A percentile compares a stretch with the other conserved stretches of the same genome.
phyloP scores from a whole-genome alignment of 2,797 vertebrate species.

The Nyctalus aviator region DNA sequence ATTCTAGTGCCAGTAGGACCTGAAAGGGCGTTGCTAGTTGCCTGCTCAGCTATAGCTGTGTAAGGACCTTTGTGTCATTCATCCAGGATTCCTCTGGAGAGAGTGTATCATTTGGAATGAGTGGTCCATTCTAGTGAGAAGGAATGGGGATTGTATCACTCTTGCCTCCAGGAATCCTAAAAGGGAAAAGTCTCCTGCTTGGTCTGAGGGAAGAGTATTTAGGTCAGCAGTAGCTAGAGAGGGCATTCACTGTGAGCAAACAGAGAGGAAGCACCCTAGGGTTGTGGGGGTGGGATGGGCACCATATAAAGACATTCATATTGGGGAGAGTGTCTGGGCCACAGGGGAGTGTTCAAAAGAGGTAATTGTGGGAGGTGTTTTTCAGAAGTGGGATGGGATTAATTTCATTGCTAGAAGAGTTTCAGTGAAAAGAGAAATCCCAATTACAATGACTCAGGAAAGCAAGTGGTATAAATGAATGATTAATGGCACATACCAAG shows the following conservation, averaged over 20 bases:
- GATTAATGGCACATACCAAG: too few relatives aligned
- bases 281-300: not conserved
- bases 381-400: not conserved
- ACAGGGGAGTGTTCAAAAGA: not conserved
- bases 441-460: too few relatives aligned
- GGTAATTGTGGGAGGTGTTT: not conserved
- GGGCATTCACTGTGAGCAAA: not conserved
- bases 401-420: too few relatives aligned
- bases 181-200: not conserved
- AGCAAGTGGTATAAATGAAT: too few relatives aligned
- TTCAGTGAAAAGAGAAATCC: too few relatives aligned
- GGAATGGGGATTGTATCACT: not conserved
- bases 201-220: not conserved
- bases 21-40: not conserved
- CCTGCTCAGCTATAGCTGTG: not conserved
- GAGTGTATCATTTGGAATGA: slow-evolving; percentile 23
- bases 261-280: not conserved
- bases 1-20: not conserved
- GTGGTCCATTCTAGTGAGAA: not conserved
- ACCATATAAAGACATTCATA: not conserved
- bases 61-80: not conserved
- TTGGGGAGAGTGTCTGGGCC: not conserved
- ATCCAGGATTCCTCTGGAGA: not conserved
- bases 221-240: too few relatives aligned
- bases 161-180: not conserved